Evolutionary conservation across 92 coral and sea anemone species (phyloP).

Genomic region (Ricordea florida): DNA sequence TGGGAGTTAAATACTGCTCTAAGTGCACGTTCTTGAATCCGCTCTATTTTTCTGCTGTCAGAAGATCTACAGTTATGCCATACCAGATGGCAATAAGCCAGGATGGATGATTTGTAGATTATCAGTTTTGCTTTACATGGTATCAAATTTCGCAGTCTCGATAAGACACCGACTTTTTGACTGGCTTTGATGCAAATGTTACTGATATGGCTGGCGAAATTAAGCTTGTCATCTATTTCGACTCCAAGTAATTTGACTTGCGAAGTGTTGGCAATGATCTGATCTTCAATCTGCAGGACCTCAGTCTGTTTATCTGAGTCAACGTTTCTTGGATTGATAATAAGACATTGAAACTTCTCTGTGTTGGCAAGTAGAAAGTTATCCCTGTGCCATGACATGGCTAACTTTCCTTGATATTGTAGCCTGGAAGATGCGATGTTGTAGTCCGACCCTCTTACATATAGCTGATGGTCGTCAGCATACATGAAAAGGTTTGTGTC

Average conservation of each 20-base stretch:
- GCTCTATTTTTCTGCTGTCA: not conserved
- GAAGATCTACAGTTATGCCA: slow-evolving; percentile 2
- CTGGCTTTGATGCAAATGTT: slow-evolving; percentile 4
- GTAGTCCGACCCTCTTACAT: slow-evolving; percentile 21
- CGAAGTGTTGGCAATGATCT: not conserved
- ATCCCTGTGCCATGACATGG: slow-evolving; percentile 34
- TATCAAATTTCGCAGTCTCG: slow-evolving; percentile 45
- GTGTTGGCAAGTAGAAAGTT: slow-evolving; percentile 52
- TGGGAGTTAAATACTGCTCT: slow-evolving; percentile 2
- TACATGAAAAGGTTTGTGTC: slow-evolving; percentile 3
- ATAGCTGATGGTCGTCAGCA: slow-evolving; percentile 46
- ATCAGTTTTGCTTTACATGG: slow-evolving; percentile 31
- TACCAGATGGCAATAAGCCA: slow-evolving; percentile 24
- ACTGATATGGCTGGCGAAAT: no score
- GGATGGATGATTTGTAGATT: slow-evolving; percentile 6
- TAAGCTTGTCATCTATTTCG: no score
- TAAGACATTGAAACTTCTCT: slow-evolving; percentile 51
- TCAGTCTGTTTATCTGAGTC: slow-evolving; percentile 9
- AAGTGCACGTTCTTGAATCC: slow-evolving; percentile 17
- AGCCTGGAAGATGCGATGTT: slow-evolving; percentile 23
- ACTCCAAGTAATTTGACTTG: not conserved
- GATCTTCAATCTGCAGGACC: not conserved
- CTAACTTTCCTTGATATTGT: slow-evolving; percentile 40
- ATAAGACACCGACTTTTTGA: slow-evolving; percentile 23
- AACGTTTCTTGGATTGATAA: slow-evolving; percentile 47